Percentiles rank a stretch among this genome's conserved stretches.
These are phyloP conservation scores for Cyphomyrus plagiostoma DNA, from an alignment of 2,113 vertebrate genomes.

Conservation along the genomic window DNA sequence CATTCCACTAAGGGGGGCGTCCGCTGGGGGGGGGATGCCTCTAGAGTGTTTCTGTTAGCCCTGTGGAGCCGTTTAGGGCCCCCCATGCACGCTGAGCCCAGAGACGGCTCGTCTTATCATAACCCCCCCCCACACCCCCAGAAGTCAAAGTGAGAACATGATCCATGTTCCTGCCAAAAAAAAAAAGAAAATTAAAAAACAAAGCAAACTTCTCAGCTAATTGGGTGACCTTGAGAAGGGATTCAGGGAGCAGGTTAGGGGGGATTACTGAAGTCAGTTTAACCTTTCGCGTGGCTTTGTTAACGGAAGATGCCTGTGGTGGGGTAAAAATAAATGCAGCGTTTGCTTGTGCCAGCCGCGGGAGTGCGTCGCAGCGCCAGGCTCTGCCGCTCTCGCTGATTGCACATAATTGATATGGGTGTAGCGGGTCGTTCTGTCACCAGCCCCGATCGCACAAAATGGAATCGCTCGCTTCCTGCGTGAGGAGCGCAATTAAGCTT, in stretches of 20 bases:
- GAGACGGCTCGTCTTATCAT: background rate
- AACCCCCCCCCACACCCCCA: background rate
- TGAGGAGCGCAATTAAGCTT: constrained; percentile 9
- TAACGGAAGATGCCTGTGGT: background rate
- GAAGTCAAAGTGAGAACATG: background rate
- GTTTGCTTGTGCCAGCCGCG: background rate
- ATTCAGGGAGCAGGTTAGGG: background rate
- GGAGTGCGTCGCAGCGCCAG: background rate
- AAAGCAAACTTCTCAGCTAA: background rate
- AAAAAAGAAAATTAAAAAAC: background rate
- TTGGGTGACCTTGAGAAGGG: constrained; percentile 14
- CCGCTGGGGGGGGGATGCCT: constrained; percentile 47
- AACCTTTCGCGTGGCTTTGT: constrained; percentile 4
- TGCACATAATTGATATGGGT: constrained; percentile 18
- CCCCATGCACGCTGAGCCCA: background rate
- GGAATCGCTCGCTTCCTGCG: constrained; percentile 2
- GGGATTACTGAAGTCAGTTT: constrained; percentile 11
- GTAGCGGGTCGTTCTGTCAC: background rate
- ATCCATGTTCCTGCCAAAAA: background rate
- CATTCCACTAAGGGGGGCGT: constrained; percentile 46
- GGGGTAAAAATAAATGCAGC: constrained; percentile 7
- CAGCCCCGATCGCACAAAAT: background rate
- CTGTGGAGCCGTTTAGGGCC: constrained; percentile 21
- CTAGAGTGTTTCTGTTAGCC: constrained; percentile 54
- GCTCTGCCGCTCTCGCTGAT: background rate